Evolutionary conservation across 2,888 invertebrate genomes (phyloP).

Genomic region (Augiades crinisus): DNA sequence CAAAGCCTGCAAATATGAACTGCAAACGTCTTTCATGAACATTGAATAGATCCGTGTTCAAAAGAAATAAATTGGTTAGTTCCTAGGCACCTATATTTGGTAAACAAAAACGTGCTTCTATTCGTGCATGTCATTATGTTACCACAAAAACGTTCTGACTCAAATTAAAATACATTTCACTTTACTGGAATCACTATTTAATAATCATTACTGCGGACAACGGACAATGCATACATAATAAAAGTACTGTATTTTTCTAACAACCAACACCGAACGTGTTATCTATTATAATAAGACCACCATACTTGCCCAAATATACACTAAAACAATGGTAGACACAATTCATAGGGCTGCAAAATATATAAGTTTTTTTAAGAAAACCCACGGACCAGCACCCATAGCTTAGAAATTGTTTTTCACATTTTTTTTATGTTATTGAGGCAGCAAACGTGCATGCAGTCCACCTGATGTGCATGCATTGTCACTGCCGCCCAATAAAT

Average conservation of each 20-base stretch:
- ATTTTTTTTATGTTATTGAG: too few relatives aligned
- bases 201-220: slow-evolving; percentile 31
- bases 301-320: slow-evolving; percentile 15
- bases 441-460: too few relatives aligned
- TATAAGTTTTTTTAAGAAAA: too few relatives aligned
- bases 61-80: neutral
- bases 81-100: neutral
- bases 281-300: slow-evolving; percentile 26
- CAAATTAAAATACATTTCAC: slow-evolving; percentile 30
- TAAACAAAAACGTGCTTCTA: neutral
- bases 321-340: slow-evolving; percentile 9
- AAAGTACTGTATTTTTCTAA: slow-evolving; percentile 26
- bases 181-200: slow-evolving; percentile 34
- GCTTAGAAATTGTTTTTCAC: too few relatives aligned
- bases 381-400: too few relatives aligned
- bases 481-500: too few relatives aligned
- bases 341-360: too few relatives aligned
- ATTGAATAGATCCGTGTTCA: neutral
- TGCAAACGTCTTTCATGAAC: neutral
- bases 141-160: slow-evolving; percentile 6
- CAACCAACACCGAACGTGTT: slow-evolving; percentile 23
- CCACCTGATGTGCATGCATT: too few relatives aligned
- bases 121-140: neutral
- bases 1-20: neutral
- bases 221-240: slow-evolving; percentile 21